phyloP scores from a whole-genome alignment of 2,888 invertebrate species.

The Hypena proboscidalis region DNA sequence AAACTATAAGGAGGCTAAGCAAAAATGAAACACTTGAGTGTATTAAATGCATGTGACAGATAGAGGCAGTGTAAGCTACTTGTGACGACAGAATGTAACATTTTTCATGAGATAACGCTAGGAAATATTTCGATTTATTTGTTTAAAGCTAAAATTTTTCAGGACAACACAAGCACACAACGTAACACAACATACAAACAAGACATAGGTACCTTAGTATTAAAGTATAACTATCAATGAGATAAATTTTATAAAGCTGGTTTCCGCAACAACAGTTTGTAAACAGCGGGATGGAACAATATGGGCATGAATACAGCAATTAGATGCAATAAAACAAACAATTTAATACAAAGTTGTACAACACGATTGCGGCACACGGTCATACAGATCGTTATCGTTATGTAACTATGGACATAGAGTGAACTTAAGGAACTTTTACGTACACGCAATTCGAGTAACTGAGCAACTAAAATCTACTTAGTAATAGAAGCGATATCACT shows the following conservation, averaged over 20 bases:
- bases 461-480: background rate
- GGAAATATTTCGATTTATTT: slow-evolving; percentile 26
- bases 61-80: slow-evolving; percentile 30
- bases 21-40: slow-evolving; percentile 17
- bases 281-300: slow-evolving; percentile 30
- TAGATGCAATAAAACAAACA: slow-evolving; percentile 29
- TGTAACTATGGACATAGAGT: slow-evolving; percentile 16
- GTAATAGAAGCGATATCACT: slow-evolving; percentile 3
- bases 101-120: slow-evolving; percentile 19
- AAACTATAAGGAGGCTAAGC: slow-evolving; percentile 19
- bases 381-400: slow-evolving; percentile 21
- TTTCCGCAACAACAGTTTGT: slow-evolving; percentile 35
- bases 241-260: slow-evolving; percentile 33
- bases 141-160: slow-evolving; percentile 32
- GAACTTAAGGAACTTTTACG: slow-evolving; percentile 30
- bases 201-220: slow-evolving; percentile 25
- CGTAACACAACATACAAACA: slow-evolving; percentile 36
- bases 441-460: slow-evolving; percentile 10
- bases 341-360: slow-evolving; percentile 16
- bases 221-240: slow-evolving; percentile 29
- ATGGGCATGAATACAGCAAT: slow-evolving; percentile 24
- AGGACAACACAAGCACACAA: slow-evolving; percentile 39
- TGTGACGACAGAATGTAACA: slow-evolving; percentile 35
- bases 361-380: slow-evolving; percentile 20
- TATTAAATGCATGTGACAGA: slow-evolving; percentile 33